A percentile compares a stretch with the other conserved stretches of the same genome.
These are phyloP conservation scores for Coptotermes formosanus DNA, from an alignment of 1,140 invertebrate genomes.

Conservation along the genomic window DNA sequence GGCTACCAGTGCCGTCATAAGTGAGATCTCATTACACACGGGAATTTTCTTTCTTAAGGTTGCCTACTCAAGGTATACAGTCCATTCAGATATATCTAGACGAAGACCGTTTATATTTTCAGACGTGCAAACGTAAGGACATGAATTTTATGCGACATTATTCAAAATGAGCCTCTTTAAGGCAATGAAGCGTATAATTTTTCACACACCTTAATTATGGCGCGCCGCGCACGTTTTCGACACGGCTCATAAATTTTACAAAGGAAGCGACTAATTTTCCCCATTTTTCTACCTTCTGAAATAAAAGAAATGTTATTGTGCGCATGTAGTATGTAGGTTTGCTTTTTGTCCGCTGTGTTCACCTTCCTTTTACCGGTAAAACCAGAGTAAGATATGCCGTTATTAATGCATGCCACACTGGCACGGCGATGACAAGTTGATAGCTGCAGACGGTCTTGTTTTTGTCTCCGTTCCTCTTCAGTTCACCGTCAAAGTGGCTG, in stretches of 20 bases:
- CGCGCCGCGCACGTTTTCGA: neutral
- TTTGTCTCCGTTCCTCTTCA: neutral
- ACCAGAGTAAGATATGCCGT: neutral
- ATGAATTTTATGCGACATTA: neutral
- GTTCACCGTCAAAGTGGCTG: neutral
- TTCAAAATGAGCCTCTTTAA: neutral
- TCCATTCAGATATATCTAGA: too few relatives aligned
- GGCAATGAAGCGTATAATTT: neutral
- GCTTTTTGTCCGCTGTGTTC: neutral
- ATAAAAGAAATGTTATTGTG: neutral
- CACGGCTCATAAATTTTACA: neutral
- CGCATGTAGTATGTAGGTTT: neutral
- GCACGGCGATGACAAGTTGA: neutral
- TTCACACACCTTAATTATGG: neutral
- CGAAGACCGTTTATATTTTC: neutral
- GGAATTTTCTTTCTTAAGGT: too few relatives aligned
- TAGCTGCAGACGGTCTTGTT: neutral
- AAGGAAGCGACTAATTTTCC: slow-evolving; percentile 1
- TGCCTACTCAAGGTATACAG: too few relatives aligned
- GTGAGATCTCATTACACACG: too few relatives aligned
- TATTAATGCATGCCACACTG: neutral
- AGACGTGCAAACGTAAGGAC: neutral
- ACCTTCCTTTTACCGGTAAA: neutral
- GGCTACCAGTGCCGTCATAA: too few relatives aligned
- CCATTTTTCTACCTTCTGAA: neutral